Evolutionary conservation across 2,888 invertebrate species (phyloP).

Genomic region (Epinotia bilunana): DNA sequence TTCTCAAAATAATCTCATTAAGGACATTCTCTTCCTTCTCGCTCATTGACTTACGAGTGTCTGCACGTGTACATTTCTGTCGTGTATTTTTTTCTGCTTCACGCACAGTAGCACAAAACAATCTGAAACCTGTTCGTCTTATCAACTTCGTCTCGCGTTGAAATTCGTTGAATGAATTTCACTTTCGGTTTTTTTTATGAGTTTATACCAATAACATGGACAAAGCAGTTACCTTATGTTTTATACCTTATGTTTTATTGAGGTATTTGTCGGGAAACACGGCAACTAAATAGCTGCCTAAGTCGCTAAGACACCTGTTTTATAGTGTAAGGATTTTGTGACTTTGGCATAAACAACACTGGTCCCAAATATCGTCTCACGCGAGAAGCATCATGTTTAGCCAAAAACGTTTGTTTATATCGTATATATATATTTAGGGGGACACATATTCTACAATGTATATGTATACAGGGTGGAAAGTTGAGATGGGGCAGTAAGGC

Average conservation of each 20-base stretch:
- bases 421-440: not conserved
- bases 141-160: conserved; percentile 18
- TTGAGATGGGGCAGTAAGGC: too few species aligned
- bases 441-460: not conserved
- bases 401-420: conserved; percentile 8
- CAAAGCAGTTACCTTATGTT: not conserved
- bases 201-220: not conserved
- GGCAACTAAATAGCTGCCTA: not conserved
- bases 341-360: conserved; percentile 35
- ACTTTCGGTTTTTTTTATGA: not conserved
- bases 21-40: conserved; percentile 16
- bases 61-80: not conserved
- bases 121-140: conserved; percentile 30
- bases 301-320: conserved; percentile 9
- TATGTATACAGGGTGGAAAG: not conserved
- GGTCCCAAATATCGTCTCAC: conserved; percentile 11
- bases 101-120: conserved; percentile 27
- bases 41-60: conserved; percentile 3
- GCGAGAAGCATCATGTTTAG: conserved; percentile 3
- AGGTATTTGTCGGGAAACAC: not conserved
- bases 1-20: conserved; percentile 27
- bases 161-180: conserved; percentile 1
- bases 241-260: conserved; percentile 4
- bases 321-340: conserved; percentile 10
- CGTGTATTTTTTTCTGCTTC: conserved; percentile 20